These are phyloP conservation scores for Aphidius colemani DNA, from an alignment of 2,888 invertebrate species.

Conservation along the genomic window DNA sequence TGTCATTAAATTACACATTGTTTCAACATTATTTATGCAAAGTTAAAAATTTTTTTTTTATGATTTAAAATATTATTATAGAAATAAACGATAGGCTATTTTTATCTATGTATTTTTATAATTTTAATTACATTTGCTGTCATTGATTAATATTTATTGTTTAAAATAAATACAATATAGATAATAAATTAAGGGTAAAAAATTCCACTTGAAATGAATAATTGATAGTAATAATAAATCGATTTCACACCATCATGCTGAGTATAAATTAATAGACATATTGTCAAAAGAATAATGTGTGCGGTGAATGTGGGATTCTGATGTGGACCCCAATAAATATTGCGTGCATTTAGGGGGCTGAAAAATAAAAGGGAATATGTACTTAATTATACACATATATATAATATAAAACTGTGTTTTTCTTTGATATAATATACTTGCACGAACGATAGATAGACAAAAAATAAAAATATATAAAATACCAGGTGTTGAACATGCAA, in stretches of 20 bases:
- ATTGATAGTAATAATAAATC: slow-evolving; percentile 39
- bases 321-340: slow-evolving; percentile 39
- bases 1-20: too few species aligned
- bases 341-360: too few species aligned
- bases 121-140: neutral
- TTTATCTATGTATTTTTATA: too few species aligned
- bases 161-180: neutral
- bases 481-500: slow-evolving; percentile 48
- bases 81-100: too few species aligned
- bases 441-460: too few species aligned
- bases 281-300: slow-evolving; percentile 25
- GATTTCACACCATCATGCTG: slow-evolving; percentile 48
- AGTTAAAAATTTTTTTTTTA: too few species aligned
- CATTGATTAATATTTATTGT: neutral
- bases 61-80: too few species aligned
- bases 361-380: too few species aligned
- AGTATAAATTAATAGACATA: slow-evolving; percentile 54
- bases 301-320: slow-evolving; percentile 30
- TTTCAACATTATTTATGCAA: too few species aligned
- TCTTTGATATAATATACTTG: too few species aligned
- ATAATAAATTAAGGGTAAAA: slow-evolving; percentile 16
- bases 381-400: too few species aligned
- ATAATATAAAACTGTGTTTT: too few species aligned
- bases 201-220: slow-evolving; percentile 22
- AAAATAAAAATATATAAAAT: slow-evolving; percentile 17